These are phyloP conservation scores for Rhabditoides inermis DNA, from an alignment of 2,888 invertebrate genomes.

Conservation along the genomic window DNA sequence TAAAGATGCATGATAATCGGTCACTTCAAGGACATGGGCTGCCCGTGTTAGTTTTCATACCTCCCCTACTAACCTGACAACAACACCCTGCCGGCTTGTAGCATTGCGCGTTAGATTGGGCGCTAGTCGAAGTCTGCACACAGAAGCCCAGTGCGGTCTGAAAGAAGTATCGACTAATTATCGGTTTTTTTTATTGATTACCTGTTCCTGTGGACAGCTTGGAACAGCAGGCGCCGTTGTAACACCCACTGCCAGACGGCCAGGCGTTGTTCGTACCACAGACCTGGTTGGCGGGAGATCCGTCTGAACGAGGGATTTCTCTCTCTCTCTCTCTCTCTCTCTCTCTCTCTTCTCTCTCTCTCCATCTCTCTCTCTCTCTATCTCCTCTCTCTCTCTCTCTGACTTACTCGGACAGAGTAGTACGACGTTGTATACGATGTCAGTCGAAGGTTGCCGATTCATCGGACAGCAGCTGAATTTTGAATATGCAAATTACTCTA, in stretches of 20 bases:
- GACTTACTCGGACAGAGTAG: slow-evolving; percentile 29
- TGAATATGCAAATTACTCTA: no score
- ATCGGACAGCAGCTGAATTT: slow-evolving; percentile 32
- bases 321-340: no score
- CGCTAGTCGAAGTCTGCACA: slow-evolving; percentile 21
- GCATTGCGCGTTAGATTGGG: slow-evolving; percentile 23
- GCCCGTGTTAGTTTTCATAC: no score
- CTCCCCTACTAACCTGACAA: no score
- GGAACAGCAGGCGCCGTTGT: slow-evolving; percentile 46
- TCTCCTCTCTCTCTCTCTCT: no score
- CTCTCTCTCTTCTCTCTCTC: no score
- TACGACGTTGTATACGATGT: slow-evolving; percentile 27
- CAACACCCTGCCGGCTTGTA: slow-evolving; percentile 33
- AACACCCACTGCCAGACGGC: slow-evolving; percentile 33
- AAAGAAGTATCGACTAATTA: neutral
- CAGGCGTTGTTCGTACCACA: slow-evolving; percentile 13
- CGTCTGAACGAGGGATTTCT: slow-evolving; percentile 18
- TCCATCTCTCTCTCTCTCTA: no score
- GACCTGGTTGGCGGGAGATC: slow-evolving; percentile 22
- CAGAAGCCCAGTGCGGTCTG: slow-evolving; percentile 33
- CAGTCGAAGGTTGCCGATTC: slow-evolving; percentile 20
- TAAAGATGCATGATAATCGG: no score
- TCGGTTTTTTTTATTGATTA: neutral
- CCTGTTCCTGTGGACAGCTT: slow-evolving; percentile 37
- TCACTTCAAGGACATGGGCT: no score